A percentile compares a stretch with the other conserved stretches of the same genome.
phyloP scores from a whole-genome alignment of 2,888 invertebrate species.

The Mythimna vitellina region DNA sequence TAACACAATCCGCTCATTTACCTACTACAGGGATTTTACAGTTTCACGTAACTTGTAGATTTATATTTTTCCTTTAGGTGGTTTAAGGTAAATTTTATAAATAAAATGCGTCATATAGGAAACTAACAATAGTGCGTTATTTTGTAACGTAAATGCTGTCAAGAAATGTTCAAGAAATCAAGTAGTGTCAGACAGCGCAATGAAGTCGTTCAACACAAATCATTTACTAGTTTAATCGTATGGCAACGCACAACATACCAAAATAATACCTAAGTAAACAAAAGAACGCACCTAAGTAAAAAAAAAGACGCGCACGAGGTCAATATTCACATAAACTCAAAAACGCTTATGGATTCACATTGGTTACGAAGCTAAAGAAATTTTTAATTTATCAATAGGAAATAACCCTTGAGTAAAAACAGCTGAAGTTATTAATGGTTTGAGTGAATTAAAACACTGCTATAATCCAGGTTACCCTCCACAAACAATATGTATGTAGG shows the following conservation, averaged over 20 bases:
- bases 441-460: conserved; percentile 51
- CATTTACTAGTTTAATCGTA: conserved; percentile 2
- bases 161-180: conserved; percentile 1
- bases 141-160: not conserved
- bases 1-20: not conserved
- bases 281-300: too few relatives aligned
- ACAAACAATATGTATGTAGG: conserved; percentile 75
- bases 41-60: not conserved
- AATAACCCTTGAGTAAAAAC: conserved; percentile 30
- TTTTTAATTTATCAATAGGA: conserved; percentile 13
- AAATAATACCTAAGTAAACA: conserved; percentile 21
- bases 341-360: conserved; percentile 9
- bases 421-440: conserved; percentile 51
- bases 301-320: conserved; percentile 27
- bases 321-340: conserved; percentile 21
- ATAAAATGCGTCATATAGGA: conserved; percentile 13
- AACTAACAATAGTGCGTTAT: conserved; percentile 5
- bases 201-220: conserved; percentile 22
- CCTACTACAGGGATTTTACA: conserved; percentile 18
- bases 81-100: conserved; percentile 4
- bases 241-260: conserved; percentile 4
- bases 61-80: not conserved
- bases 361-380: conserved; percentile 1
- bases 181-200: conserved; percentile 9
- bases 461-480: conserved; percentile 67